These are phyloP conservation scores for Lepidothrix coronata DNA, from an alignment of 2,113 vertebrate species.

Conservation along the genomic window DNA sequence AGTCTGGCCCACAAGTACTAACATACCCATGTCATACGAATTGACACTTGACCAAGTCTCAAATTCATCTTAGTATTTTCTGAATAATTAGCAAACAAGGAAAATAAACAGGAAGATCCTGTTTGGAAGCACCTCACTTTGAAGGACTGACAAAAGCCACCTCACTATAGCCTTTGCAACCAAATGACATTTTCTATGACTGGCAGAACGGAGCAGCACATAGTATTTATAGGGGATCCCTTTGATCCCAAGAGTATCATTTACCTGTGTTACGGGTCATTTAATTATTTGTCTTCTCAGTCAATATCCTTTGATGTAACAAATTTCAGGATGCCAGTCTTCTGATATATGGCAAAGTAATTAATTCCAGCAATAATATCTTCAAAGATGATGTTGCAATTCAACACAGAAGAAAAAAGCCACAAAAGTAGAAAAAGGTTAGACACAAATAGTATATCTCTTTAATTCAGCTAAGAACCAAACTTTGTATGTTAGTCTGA, in stretches of 20 bases:
- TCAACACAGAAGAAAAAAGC: not conserved
- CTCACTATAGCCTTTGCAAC: not conserved
- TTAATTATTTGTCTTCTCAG: slow-evolving; percentile 52
- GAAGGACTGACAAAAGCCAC: slow-evolving; percentile 29
- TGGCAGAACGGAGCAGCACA: not conserved
- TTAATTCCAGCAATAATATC: not conserved
- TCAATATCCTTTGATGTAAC: slow-evolving; percentile 56
- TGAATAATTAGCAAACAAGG: not conserved
- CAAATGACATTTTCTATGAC: not conserved
- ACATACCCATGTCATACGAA: not conserved
- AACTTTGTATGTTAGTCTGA: not conserved
- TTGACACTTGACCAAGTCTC: not conserved
- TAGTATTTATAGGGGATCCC: not conserved
- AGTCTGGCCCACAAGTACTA: not conserved
- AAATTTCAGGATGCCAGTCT: slow-evolving; percentile 16
- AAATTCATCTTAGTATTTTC: not conserved
- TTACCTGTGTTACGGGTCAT: slow-evolving; percentile 53
- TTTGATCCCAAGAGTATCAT: slow-evolving; percentile 48
- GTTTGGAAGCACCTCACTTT: slow-evolving; percentile 33
- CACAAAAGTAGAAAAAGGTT: not conserved
- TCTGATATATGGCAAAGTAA: not conserved
- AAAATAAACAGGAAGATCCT: slow-evolving; percentile 59
- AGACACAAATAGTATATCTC: not conserved
- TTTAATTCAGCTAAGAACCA: not conserved
- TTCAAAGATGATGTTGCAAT: not conserved